Evolutionary conservation across 2,113 vertebrate genomes (phyloP).

Genomic region (Poicephalus meyeri): DNA sequence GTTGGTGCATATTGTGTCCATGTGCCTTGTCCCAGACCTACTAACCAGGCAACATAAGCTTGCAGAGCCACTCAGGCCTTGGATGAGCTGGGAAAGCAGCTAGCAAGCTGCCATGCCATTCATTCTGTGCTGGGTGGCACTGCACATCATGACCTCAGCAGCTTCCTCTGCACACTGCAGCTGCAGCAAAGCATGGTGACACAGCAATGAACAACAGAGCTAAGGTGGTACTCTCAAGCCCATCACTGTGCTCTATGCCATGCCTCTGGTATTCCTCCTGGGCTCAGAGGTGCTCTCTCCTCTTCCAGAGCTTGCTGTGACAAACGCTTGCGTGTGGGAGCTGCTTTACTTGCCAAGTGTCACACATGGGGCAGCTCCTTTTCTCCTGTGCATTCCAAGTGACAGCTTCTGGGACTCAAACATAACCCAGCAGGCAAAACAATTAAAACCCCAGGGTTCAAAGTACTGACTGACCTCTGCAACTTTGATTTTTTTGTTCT

Average conservation of each 20-base stretch:
- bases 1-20: background rate
- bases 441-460: slow-evolving; percentile 11
- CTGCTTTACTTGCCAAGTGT: background rate
- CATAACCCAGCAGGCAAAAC: background rate
- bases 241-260: background rate
- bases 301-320: background rate
- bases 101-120: background rate
- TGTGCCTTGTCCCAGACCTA: background rate
- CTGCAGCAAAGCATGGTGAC: background rate
- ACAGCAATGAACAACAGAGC: background rate
- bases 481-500: background rate
- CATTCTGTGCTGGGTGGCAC: background rate
- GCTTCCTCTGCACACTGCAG: background rate
- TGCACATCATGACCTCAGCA: background rate
- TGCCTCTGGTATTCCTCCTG: accelerated
- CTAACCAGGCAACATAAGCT: background rate
- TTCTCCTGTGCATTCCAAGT: background rate
- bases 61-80: background rate
- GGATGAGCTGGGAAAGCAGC: background rate
- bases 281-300: background rate
- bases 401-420: background rate
- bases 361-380: background rate
- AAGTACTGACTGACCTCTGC: background rate
- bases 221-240: background rate
- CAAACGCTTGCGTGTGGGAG: background rate